Base-by-base conservation (phyloP, 2,888 invertebrate species). In the Antheraea yamamai region DNA sequence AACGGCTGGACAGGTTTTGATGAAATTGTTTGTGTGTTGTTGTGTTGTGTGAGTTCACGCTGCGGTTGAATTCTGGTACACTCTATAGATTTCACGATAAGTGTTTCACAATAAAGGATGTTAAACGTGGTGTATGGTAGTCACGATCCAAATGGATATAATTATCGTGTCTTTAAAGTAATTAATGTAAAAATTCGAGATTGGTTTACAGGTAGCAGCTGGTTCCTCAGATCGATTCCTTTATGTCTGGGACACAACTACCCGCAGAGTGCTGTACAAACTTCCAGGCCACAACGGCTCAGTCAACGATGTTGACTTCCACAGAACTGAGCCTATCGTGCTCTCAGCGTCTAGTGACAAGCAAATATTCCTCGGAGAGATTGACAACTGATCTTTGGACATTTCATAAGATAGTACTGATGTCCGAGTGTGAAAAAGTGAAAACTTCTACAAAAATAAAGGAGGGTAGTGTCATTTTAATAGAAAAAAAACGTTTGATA, bases 201-300 rank as follows among this genome's bases (percentile, higher is more conserved):
- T 26, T 52, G 66, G 58, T 35, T 20, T 7, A 0, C 84, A 95
- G 95, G 93, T 95, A 78, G 96, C 97, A 2, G 97, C 98, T 0
- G 99, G 99, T 0, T 99, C 99, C 0, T 97, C 99, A 0, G 99
- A 99, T 93, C 96, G 99, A 72, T 98, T 97, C 92, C 97, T 99
- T 52, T 99, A 99, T 90, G 96, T 99, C 78, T 99, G 99, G 99
- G 99, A 99, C 90, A 98, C 99, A 2, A 98, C 98, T 1, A 96
- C 98, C 0, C 96, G 99, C 51, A 96, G 98, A 78, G 97, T 99
- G 81, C 92, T 99, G 58, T 99, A 99, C 95, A 99, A 99, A 93
- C 95, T 99, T 81, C 99, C 99, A 0, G 99, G 99, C 0, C 99
- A 99, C 91, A 98, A 98, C 92, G 99, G 99, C 61, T 97, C 99